phyloP scores from a whole-genome alignment of 2,888 invertebrate species.

The Volucella bombylans region DNA sequence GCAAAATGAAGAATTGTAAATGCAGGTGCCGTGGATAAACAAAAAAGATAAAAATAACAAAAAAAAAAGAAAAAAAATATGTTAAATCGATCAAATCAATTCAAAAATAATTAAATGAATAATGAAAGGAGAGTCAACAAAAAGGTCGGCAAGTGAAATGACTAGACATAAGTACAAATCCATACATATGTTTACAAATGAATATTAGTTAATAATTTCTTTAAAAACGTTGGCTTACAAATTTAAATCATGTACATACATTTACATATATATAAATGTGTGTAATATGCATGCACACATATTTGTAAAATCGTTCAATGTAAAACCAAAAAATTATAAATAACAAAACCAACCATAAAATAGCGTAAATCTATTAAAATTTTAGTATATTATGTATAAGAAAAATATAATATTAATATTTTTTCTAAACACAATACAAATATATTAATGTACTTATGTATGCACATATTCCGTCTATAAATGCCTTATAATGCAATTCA shows the following conservation, averaged over 20 bases:
- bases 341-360: no score
- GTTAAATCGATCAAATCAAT: conserved; percentile 19
- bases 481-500: neutral
- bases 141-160: conserved; percentile 9
- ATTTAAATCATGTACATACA: no score
- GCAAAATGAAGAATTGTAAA: conserved; percentile 50
- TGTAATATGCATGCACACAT: no score
- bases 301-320: no score
- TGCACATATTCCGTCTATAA: conserved; percentile 13
- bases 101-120: conserved; percentile 15
- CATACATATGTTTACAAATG: no score
- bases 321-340: no score
- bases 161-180: no score
- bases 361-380: no score
- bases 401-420: neutral
- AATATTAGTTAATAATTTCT: no score
- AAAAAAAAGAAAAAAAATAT: conserved; percentile 30
- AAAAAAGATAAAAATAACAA: conserved; percentile 50
- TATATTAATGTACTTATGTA: neutral
- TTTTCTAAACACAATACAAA: conserved; percentile 55
- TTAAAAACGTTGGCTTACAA: no score
- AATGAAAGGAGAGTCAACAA: conserved; percentile 23
- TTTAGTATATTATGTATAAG: neutral
- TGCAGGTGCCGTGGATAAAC: conserved; percentile 42
- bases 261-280: no score